Evolutionary conservation across 2,888 invertebrate species (phyloP).

Genomic region (Scaptomyza caliginosa): DNA sequence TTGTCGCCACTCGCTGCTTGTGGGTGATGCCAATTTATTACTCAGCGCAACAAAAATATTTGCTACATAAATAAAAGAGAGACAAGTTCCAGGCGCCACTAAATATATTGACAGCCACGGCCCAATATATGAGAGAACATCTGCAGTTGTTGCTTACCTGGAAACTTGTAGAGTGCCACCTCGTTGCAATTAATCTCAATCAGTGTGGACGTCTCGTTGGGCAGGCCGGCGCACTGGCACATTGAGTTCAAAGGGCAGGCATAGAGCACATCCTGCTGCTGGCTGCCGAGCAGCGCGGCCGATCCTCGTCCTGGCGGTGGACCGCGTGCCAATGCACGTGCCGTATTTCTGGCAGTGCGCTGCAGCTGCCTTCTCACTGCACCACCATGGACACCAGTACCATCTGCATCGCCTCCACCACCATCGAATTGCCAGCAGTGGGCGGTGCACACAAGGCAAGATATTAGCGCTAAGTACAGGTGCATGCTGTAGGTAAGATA

Average conservation of each 20-base stretch:
- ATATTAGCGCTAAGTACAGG: constrained; percentile 81
- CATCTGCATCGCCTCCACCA: constrained; percentile 70
- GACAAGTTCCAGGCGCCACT: constrained; percentile 44
- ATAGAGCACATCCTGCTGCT: constrained; percentile 83
- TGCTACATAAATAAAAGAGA: constrained; percentile 68
- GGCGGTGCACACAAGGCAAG: constrained; percentile 80
- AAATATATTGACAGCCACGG: constrained; percentile 59
- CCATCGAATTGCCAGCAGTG: constrained; percentile 84
- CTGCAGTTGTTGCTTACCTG: constrained; percentile 76
- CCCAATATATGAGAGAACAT: background rate
- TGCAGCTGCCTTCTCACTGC: constrained; percentile 27
- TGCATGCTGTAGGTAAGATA: constrained; percentile 55
- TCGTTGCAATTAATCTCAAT: constrained; percentile 85
- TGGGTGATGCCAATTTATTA: constrained; percentile 54
- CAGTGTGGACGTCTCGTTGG: constrained; percentile 84
- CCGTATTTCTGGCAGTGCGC: constrained; percentile 58
- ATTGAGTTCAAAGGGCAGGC: constrained; percentile 84
- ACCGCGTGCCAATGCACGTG: constrained; percentile 52
- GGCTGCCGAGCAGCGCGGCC: constrained; percentile 80
- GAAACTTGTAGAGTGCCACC: constrained; percentile 84
- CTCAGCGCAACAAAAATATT: constrained; percentile 55
- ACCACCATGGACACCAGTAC: constrained; percentile 41
- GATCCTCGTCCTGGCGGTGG: constrained; percentile 67
- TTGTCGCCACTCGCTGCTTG: constrained; percentile 32
- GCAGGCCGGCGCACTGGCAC: constrained; percentile 84